These are phyloP conservation scores for Pediacus dermestoides DNA, from an alignment of 2,888 invertebrate genomes.

Conservation along the genomic window DNA sequence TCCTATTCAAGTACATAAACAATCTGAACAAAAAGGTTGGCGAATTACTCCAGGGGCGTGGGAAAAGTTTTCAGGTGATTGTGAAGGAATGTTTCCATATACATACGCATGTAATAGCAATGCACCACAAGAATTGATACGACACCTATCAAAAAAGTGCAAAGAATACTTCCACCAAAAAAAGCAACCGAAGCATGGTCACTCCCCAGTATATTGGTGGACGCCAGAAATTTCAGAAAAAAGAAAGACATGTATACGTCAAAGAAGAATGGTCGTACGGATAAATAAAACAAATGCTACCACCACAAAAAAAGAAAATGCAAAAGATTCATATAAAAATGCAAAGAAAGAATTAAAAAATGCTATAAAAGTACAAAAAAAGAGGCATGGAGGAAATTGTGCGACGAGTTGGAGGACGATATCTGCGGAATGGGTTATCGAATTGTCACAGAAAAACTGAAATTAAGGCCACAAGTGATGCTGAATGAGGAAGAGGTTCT, in stretches of 20 bases:
- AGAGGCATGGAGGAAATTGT: conserved; percentile 8
- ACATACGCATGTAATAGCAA: no score
- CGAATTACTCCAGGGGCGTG: no score
- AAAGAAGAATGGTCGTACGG: conserved; percentile 10
- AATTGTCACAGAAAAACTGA: conserved; percentile 2
- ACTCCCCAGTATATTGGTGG: conserved; percentile 18
- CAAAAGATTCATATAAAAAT: background rate
- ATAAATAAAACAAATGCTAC: background rate
- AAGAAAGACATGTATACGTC: conserved; percentile 7
- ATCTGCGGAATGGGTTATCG: background rate
- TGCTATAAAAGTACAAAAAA: conserved; percentile 8
- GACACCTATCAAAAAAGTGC: no score
- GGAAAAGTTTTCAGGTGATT: no score
- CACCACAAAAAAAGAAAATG: background rate
- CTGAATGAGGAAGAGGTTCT: no score
- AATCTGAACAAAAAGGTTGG: no score
- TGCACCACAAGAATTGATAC: no score
- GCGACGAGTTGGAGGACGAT: background rate
- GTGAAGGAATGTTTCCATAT: no score
- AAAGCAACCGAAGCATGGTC: no score
- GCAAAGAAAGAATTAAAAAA: conserved; percentile 6
- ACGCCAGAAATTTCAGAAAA: conserved; percentile 12
- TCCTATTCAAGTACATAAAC: no score
- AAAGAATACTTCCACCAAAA: no score
- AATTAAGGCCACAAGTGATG: no score